These are phyloP conservation scores for Hypomecis punctinalis DNA, from an alignment of 2,888 invertebrate species.

Conservation along the genomic window DNA sequence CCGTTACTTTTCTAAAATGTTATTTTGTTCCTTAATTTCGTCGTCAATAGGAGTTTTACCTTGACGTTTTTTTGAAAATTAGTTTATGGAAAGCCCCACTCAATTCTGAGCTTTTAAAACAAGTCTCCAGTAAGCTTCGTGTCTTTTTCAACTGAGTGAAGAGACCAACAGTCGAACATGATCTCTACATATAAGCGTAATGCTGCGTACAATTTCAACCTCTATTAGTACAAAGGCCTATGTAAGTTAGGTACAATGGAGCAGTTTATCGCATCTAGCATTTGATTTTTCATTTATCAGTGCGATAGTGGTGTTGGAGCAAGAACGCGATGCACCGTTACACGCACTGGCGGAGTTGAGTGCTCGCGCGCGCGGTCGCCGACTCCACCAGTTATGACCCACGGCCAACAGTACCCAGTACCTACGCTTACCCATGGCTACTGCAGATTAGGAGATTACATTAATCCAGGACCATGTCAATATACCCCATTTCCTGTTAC, in stretches of 20 bases:
- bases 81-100: not conserved
- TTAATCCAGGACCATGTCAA: not conserved
- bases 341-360: slow-evolving; percentile 77
- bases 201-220: too few species aligned
- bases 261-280: slow-evolving; percentile 19
- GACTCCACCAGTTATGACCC: slow-evolving; percentile 68
- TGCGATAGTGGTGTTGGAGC: slow-evolving; percentile 58
- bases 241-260: not conserved
- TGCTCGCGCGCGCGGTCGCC: slow-evolving; percentile 80
- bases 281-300: slow-evolving; percentile 42
- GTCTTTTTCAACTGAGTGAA: too few species aligned
- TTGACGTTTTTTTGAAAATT: not conserved
- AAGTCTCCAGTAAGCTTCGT: not conserved
- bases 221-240: too few species aligned
- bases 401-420: slow-evolving; percentile 46
- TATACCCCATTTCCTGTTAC: not conserved
- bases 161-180: too few species aligned
- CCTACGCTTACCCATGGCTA: slow-evolving; percentile 5
- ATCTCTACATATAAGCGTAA: too few species aligned
- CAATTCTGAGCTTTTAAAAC: not conserved
- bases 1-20: slow-evolving; percentile 24
- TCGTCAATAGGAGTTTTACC: slow-evolving; percentile 8
- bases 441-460: not conserved
- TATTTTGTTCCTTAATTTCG: slow-evolving; percentile 10
- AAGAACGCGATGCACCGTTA: slow-evolving; percentile 73